phyloP scores from a whole-genome alignment of 2,113 vertebrate species.

The Ursus arctos region DNA sequence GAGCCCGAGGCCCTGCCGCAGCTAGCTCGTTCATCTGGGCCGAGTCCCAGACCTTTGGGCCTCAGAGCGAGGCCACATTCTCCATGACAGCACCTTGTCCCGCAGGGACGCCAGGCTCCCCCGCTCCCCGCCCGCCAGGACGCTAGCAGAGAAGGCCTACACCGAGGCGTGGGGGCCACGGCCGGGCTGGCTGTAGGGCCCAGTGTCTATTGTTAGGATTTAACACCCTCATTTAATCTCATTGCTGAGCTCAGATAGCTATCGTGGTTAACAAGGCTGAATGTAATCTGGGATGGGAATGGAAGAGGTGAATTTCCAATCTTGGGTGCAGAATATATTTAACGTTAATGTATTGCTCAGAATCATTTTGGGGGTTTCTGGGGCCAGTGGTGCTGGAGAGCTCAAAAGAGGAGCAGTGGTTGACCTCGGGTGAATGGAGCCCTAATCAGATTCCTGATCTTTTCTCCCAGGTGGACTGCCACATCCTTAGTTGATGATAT shows the following conservation, averaged over 20 bases:
- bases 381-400: not conserved
- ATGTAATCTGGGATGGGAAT: not conserved
- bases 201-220: not conserved
- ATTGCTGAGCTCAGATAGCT: not conserved
- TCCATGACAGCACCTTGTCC: conserved; percentile 94
- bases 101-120: conserved; percentile 88
- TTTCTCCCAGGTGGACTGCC: not conserved
- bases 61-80: conserved; percentile 98
- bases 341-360: not conserved
- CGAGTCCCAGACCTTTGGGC: conserved; percentile 95
- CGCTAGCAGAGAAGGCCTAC: conserved; percentile 86
- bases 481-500: not conserved
- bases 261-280: not conserved
- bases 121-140: conserved; percentile 87
- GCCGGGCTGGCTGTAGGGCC: fast-evolving
- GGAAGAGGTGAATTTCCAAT: not conserved
- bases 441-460: not conserved
- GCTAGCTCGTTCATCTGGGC: conserved; percentile 96
- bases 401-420: not conserved
- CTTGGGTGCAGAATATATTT: not conserved
- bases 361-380: not conserved
- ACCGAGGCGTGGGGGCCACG: conserved; percentile 67
- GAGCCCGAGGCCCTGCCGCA: conserved; percentile 90
- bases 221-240: not conserved
- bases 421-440: not conserved